Percentiles rank a stretch among this genome's conserved stretches.
Conservation (phyloP, 2,113 vertebrate genomes). For the Tapirus terrestris region DNA sequence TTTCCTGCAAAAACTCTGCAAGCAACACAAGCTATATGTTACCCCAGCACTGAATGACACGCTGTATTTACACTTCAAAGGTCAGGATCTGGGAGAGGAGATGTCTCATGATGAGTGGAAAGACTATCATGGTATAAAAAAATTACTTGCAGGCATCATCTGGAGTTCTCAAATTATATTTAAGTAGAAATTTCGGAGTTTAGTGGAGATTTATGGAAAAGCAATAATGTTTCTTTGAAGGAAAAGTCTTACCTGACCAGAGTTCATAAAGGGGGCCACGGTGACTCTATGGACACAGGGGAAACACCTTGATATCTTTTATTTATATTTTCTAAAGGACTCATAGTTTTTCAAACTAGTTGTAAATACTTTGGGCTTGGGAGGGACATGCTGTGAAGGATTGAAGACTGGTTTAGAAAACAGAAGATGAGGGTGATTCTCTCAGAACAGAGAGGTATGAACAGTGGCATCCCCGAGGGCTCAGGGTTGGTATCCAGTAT, state of each 20-base stretch:
- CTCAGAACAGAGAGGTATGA: not conserved
- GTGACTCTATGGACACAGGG: not conserved
- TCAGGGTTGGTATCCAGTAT: not conserved
- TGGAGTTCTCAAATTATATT: not conserved
- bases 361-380: not conserved
- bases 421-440: not conserved
- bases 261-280: not conserved
- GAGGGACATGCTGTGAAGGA: not conserved
- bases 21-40: slow-evolving; percentile 92
- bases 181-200: not conserved
- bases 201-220: not conserved
- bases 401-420: not conserved
- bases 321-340: not conserved
- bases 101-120: accelerated
- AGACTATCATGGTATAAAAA: not conserved
- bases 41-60: slow-evolving; percentile 94
- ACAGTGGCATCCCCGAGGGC: not conserved
- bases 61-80: slow-evolving; percentile 96
- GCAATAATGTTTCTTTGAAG: not conserved
- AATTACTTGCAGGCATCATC: not conserved
- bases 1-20: slow-evolving; percentile 92
- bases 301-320: not conserved
- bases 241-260: not conserved
- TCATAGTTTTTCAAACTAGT: not conserved
- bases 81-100: slow-evolving; percentile 77